Percentiles rank a stretch among this genome's conserved stretches.
Evolutionary conservation across 2,888 invertebrate genomes (phyloP).

Genomic region (Agrochola lychnidis): DNA sequence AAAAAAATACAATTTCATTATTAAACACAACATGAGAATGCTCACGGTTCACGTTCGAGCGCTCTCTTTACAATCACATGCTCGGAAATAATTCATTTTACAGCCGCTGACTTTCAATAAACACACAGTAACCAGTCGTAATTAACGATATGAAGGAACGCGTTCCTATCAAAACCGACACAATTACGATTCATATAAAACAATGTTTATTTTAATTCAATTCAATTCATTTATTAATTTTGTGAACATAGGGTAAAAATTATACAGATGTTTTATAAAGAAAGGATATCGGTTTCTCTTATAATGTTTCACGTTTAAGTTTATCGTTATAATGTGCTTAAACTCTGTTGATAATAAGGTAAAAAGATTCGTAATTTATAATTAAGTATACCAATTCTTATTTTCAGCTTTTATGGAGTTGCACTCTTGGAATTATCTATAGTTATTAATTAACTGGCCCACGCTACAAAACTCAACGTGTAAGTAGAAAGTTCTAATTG

Average conservation of each 20-base stretch:
- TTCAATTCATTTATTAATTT: too few species aligned
- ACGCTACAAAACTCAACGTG: slow-evolving; percentile 1
- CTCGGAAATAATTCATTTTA: slow-evolving; percentile 38
- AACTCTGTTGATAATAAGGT: neutral
- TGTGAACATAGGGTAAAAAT: too few species aligned
- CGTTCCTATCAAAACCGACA: neutral
- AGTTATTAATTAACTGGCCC: slow-evolving; percentile 1
- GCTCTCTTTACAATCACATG: slow-evolving; percentile 17
- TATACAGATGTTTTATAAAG: too few species aligned
- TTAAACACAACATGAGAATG: slow-evolving; percentile 3
- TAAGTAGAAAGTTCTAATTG: slow-evolving; percentile 39
- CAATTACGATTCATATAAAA: neutral
- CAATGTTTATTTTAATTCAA: neutral
- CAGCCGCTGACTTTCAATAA: slow-evolving; percentile 41
- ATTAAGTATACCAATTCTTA: neutral
- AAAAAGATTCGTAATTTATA: neutral
- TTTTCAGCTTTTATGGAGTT: neutral
- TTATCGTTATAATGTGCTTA: too few species aligned
- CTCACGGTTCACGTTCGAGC: slow-evolving; percentile 1
- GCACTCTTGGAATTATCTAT: neutral
- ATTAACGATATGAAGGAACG: slow-evolving; percentile 21
- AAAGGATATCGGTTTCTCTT: neutral
- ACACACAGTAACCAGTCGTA: slow-evolving; percentile 18
- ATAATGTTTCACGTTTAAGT: neutral
- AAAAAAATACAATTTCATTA: slow-evolving; percentile 5